A percentile compares a stretch with the other conserved stretches of the same genome.
phyloP scores from a whole-genome alignment of 2,113 vertebrate genomes.

The Phoenicopterus ruber region DNA sequence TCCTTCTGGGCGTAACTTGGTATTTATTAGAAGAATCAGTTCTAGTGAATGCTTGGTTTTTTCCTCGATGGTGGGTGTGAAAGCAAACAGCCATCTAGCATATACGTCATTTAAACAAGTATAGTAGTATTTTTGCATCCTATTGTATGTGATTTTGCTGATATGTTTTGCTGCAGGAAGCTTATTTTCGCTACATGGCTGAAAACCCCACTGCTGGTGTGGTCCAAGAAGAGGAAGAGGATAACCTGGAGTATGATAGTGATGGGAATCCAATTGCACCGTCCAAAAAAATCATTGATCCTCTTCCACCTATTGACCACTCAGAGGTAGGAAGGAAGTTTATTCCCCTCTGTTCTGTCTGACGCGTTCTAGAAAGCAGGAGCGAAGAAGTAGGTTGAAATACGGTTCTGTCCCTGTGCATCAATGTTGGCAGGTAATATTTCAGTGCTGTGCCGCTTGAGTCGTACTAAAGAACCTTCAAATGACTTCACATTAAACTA shows the following conservation, averaged over 20 bases:
- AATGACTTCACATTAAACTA: neutral
- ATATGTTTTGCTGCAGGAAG: constrained; percentile 92
- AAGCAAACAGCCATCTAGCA: constrained; percentile 18
- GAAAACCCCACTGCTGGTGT: constrained; percentile 97
- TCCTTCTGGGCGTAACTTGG: neutral
- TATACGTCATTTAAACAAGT: neutral
- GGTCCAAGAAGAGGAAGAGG: constrained; percentile 93
- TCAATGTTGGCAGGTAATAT: too few species aligned
- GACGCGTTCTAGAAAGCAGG: neutral
- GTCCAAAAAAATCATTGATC: constrained; percentile 91
- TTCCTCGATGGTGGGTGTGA: constrained; percentile 36
- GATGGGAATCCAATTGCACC: constrained; percentile 95
- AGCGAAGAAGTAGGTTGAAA: neutral
- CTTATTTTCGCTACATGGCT: constrained; percentile 99
- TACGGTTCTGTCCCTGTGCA: neutral
- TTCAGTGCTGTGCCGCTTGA: neutral
- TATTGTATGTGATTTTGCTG: constrained; percentile 47
- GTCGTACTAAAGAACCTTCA: neutral
- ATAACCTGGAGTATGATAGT: constrained; percentile 96
- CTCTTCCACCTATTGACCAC: constrained; percentile 95
- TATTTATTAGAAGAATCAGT: constrained; percentile 19
- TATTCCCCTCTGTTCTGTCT: neutral
- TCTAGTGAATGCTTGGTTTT: constrained; percentile 4
- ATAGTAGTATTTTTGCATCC: neutral
- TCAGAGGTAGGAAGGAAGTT: constrained; percentile 83